A percentile compares a stretch with the other conserved stretches of the same genome.
phyloP scores from a whole-genome alignment of 2,797 vertebrate species.

The Catharus ustulatus region DNA sequence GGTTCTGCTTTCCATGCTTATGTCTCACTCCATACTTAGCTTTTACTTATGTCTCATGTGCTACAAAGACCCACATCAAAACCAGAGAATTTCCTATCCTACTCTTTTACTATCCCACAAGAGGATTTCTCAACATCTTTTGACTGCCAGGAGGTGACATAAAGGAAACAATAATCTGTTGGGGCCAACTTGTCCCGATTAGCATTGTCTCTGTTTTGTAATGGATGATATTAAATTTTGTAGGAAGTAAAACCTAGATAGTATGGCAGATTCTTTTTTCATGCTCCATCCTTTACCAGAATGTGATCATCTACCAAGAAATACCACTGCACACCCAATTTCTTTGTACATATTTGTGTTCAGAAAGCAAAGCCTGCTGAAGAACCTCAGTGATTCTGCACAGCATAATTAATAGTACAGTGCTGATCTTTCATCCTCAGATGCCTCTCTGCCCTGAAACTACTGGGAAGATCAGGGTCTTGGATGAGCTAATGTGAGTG shows the following conservation, averaged over 20 bases:
- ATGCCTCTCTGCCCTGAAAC: neutral
- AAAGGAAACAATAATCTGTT: neutral
- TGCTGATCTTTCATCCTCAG: neutral
- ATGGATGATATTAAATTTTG: neutral
- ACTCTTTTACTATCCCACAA: neutral
- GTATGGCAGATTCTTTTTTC: neutral
- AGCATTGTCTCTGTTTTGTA: neutral
- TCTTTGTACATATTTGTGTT: neutral
- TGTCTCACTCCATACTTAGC: no score
- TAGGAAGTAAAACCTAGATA: neutral
- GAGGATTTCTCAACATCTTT: neutral
- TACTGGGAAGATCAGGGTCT: neutral
- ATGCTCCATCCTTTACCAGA: neutral
- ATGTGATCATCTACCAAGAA: neutral
- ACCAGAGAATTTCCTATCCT: neutral
- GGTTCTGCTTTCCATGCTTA: neutral
- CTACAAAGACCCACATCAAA: neutral
- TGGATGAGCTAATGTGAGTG: neutral
- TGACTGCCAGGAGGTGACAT: neutral
- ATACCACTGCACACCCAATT: neutral
- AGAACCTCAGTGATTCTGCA: neutral
- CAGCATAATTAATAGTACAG: neutral
- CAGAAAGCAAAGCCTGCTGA: neutral
- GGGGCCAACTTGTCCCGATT: neutral
- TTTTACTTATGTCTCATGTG: neutral